Base-by-base conservation (phyloP, 2,113 vertebrate species). In the Symphodus melops region DNA sequence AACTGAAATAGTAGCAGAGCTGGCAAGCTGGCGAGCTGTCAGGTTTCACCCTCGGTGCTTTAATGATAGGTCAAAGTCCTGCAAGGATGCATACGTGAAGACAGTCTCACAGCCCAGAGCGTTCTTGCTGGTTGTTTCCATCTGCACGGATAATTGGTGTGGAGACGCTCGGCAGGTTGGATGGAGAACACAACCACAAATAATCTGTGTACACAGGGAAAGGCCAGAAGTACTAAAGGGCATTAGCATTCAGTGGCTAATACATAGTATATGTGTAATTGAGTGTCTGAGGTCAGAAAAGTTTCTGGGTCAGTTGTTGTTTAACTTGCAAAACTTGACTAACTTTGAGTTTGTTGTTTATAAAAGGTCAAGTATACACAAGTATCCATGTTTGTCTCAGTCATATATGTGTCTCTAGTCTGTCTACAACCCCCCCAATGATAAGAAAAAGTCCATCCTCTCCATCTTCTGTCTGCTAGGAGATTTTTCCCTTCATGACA, bases 61-160 rank as follows among this genome's bases (percentile, higher is more conserved):
- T 78, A 67, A 67, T 63, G 37, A 67, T 65, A 28, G 46, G 49
- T 46, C 59, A 5, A 1, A 17, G 12, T 39, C 59, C 51, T 63
- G 25, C 9, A 44, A 9, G 33, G 63, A 44, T 51, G 20, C 46
- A 46, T 3, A 19, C 9, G 51, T 59, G 49, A 37, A 72, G 19
- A 21, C 46, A 23, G 20, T 72, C 14, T 20, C 58, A 54, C 20
- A 65, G 56, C 67, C 75, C 16, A 33, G 19, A 64, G 46, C 57
- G 20, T 51, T 49, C 6, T 2, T 14, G 48, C 20, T n/a, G 39
- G 55, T 39, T 54, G 55, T 68, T 56, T 69, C 61, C 6, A 42
- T 67, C 36, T 62, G 28, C 23, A 20, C 52, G 48, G 44, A 67
- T 48, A 56, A 59, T 41, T 76, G 56, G 25, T 68, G 23, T 13